Evolutionary conservation across 2,113 vertebrate genomes (phyloP).

Genomic region (Mellivora capensis): DNA sequence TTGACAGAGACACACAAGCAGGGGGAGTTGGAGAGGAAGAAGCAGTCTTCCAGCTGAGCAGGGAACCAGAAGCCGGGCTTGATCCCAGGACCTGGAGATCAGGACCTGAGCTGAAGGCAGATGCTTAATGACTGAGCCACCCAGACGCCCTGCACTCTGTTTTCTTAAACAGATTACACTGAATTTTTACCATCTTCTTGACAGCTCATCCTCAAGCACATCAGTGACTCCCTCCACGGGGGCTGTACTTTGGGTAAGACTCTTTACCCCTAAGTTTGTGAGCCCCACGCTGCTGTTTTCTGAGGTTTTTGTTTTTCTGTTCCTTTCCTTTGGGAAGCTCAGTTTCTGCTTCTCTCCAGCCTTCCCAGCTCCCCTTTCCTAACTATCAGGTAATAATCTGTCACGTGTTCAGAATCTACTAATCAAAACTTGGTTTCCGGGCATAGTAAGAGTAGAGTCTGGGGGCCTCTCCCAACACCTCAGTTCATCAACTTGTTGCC

Average conservation of each 20-base stretch:
- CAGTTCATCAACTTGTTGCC: background rate
- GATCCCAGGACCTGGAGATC: too few relatives aligned
- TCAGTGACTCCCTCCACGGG: rapidly evolving
- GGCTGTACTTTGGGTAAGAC: background rate
- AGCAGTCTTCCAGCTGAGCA: too few relatives aligned
- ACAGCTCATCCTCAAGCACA: background rate
- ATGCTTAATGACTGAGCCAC: too few relatives aligned
- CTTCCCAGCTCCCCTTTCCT: background rate
- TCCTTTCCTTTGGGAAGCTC: background rate
- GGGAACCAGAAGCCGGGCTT: too few relatives aligned
- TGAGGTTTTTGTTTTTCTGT: background rate
- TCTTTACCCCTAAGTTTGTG: background rate
- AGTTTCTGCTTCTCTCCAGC: background rate
- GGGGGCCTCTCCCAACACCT: background rate
- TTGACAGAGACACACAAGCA: too few relatives aligned
- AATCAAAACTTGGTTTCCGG: background rate
- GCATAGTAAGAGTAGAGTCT: background rate
- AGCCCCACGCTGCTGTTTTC: background rate
- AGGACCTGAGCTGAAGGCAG: too few relatives aligned
- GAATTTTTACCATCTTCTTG: background rate
- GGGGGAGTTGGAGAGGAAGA: too few relatives aligned
- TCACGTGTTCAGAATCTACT: background rate
- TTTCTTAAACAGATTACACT: background rate
- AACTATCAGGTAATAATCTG: background rate
- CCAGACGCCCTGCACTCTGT: background rate